These are phyloP conservation scores for Heliconius aoede DNA, from an alignment of 2,888 invertebrate genomes.

Conservation along the genomic window DNA sequence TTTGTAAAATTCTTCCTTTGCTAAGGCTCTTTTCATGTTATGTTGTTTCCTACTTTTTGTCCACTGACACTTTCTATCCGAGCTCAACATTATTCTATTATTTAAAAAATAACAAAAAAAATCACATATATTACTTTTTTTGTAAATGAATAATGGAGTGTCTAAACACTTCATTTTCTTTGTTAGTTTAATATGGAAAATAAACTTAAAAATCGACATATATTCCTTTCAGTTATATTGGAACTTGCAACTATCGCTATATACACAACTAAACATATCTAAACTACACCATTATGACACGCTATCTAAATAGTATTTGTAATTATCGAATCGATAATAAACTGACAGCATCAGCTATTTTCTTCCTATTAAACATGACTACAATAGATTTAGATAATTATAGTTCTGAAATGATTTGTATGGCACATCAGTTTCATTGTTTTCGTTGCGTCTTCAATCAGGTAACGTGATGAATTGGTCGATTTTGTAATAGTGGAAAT, in stretches of 20 bases:
- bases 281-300: not conserved
- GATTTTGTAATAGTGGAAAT: too few species aligned
- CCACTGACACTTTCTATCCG: not conserved
- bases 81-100: too few species aligned
- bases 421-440: constrained; percentile 17
- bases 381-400: constrained; percentile 43
- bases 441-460: not conserved
- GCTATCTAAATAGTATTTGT: not conserved
- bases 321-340: constrained; percentile 44
- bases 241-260: too few species aligned
- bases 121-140: too few species aligned
- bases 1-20: not conserved
- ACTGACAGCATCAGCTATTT: constrained; percentile 51
- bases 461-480: not conserved
- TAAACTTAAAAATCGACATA: too few species aligned
- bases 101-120: too few species aligned
- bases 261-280: too few species aligned
- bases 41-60: not conserved
- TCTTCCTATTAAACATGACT: constrained; percentile 47
- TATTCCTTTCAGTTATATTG: too few species aligned
- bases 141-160: too few species aligned
- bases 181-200: too few species aligned
- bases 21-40: too few species aligned
- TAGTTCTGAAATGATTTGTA: constrained; percentile 16
- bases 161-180: too few species aligned